Conservation (phyloP, 1,140 invertebrate genomes). For the Mactra quadrangularis region DNA sequence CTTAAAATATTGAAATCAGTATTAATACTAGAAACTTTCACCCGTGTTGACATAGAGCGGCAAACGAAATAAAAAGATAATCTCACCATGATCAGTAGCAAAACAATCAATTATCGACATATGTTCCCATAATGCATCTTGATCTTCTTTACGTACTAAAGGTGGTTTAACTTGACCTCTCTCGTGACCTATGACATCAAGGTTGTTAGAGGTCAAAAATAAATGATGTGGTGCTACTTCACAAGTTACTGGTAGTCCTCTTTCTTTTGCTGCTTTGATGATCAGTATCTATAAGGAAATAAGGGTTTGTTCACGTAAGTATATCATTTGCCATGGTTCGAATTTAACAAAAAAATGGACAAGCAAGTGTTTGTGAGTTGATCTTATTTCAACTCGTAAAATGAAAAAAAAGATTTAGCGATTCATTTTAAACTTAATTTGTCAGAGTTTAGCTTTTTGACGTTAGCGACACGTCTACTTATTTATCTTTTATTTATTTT, state of each 20-base stretch:
- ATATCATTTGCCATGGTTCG: too few species aligned
- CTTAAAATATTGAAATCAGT: too few species aligned
- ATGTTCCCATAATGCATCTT: slow-evolving; percentile 98
- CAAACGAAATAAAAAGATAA: not conserved
- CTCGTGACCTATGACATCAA: slow-evolving; percentile 86
- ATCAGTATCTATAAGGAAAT: slow-evolving; percentile 83
- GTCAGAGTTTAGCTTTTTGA: too few species aligned
- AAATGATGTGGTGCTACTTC: slow-evolving; percentile 99
- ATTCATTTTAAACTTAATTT: too few species aligned
- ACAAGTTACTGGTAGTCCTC: slow-evolving; percentile 94
- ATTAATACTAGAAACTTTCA: too few species aligned
- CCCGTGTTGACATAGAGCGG: not conserved
- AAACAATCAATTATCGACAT: slow-evolving; percentile 98
- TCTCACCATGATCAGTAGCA: slow-evolving; percentile 97
- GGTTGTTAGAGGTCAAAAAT: slow-evolving; percentile 89
- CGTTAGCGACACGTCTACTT: too few species aligned
- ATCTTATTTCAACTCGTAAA: too few species aligned
- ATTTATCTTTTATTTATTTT: too few species aligned
- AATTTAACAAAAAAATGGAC: too few species aligned
- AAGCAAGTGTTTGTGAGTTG: too few species aligned
- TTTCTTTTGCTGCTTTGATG: slow-evolving; percentile 85
- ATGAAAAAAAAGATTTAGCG: too few species aligned
- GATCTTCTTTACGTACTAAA: slow-evolving; percentile 94
- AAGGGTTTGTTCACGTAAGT: too few species aligned
- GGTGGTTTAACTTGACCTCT: slow-evolving; percentile 93